phyloP scores from a whole-genome alignment of 2,113 vertebrate genomes.

The Hypocryptadius cinnamomeus region DNA sequence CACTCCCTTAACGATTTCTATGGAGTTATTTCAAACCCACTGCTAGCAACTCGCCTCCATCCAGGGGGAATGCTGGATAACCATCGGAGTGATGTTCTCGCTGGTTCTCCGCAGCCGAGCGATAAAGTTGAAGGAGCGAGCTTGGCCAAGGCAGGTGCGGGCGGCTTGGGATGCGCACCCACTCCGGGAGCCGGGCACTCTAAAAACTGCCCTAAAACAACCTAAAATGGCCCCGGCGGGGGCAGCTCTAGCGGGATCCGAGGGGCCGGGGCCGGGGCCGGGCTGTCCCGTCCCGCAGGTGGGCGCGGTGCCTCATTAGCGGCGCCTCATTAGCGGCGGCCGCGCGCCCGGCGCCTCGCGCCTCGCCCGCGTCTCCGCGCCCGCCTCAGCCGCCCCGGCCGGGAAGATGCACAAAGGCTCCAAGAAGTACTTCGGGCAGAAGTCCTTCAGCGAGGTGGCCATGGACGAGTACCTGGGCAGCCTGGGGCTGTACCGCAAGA shows the following conservation, averaged over 20 bases:
- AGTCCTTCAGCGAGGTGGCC: constrained; percentile 75
- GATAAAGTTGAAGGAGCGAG: accelerated
- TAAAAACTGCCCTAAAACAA: background rate
- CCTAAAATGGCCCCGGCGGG: background rate
- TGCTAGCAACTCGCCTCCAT: accelerated
- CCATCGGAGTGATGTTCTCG: accelerated
- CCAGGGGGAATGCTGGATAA: no score
- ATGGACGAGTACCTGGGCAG: constrained; percentile 94
- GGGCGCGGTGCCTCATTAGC: background rate
- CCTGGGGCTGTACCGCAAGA: constrained; percentile 90
- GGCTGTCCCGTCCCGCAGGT: background rate
- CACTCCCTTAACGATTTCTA: accelerated
- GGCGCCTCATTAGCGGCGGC: background rate
- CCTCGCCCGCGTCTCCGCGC: background rate
- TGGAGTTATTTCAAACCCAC: background rate
- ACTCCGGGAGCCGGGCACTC: accelerated
- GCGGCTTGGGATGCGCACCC: background rate
- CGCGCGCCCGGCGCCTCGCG: background rate
- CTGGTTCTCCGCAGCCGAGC: accelerated
- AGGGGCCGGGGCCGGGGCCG: background rate
- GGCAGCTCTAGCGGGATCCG: background rate
- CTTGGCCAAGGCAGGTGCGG: background rate
- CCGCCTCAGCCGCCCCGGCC: background rate
- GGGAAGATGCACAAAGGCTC: constrained; percentile 85
- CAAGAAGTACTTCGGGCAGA: constrained; percentile 85